Conservation (phyloP, 30 jellyfish, hydroid and myxozoan species). For the Rhopilema esculentum region DNA sequence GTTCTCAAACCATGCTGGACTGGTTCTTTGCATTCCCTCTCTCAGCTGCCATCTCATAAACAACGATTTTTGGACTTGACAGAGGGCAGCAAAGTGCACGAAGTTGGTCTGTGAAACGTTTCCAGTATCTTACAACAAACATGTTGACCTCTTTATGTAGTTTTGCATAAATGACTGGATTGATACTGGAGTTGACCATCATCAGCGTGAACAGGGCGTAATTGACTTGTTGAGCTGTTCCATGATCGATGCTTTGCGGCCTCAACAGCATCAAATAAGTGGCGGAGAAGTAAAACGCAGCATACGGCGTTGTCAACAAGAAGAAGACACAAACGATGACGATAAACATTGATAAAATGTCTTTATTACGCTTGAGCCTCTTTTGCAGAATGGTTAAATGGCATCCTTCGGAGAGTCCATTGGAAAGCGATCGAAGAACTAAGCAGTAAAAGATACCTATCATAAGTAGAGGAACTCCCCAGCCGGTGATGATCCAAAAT, state of each 20-base stretch:
- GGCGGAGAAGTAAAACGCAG: constrained; percentile 42
- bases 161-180: constrained; percentile 55
- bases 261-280: constrained; percentile 35
- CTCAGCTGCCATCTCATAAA: background rate
- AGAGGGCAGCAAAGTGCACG: background rate
- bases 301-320: constrained; percentile 53
- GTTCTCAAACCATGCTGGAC: background rate
- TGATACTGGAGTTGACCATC: constrained; percentile 55
- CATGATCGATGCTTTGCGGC: constrained; percentile 21
- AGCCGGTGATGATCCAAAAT: constrained; percentile 52
- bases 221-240: constrained; percentile 29
- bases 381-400: constrained; percentile 1
- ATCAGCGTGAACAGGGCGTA: constrained; percentile 45
- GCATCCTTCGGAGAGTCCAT: constrained; percentile 1
- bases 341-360: constrained; percentile 32
- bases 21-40: background rate
- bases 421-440: constrained; percentile 16
- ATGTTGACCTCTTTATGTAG: constrained; percentile 50
- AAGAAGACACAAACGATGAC: constrained; percentile 35
- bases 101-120: background rate
- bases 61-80: background rate
- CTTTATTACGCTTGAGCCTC: constrained; percentile 49
- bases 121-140: constrained; percentile 25
- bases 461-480: constrained; percentile 53
- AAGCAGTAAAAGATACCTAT: constrained; percentile 14